Conservation (phyloP, 2,888 invertebrate species). For the Dusona sp. region DNA sequence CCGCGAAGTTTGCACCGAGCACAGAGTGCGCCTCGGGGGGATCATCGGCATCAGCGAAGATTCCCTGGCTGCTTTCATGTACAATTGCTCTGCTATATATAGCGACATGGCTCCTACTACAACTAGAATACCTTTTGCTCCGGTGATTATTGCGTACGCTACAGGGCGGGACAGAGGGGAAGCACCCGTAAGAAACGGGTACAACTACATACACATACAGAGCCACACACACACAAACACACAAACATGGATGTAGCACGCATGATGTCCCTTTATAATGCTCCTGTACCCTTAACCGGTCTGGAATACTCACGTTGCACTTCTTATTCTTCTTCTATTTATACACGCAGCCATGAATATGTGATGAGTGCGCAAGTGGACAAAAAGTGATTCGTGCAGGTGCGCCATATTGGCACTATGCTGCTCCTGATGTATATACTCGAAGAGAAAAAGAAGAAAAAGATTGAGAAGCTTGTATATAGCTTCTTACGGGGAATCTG, state of each 20-base stretch:
- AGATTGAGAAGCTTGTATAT: constrained; percentile 4
- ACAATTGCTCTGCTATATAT: constrained; percentile 65
- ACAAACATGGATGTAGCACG: not conserved
- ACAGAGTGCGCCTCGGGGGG: constrained; percentile 48
- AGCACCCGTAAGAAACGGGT: constrained; percentile 55
- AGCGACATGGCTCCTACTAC: constrained; percentile 54
- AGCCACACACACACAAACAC: not conserved
- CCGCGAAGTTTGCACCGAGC: constrained; percentile 18
- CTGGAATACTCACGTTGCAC: constrained; percentile 54
- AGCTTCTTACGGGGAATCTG: constrained; percentile 56
- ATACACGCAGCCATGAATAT: constrained; percentile 26
- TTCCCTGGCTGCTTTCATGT: constrained; percentile 49
- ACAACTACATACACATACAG: not conserved
- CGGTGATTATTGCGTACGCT: constrained; percentile 64
- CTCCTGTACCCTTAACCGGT: constrained; percentile 61
- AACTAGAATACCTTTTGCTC: constrained; percentile 51
- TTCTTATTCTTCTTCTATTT: constrained; percentile 64
- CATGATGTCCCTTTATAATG: constrained; percentile 35
- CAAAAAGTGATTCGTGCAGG: constrained; percentile 46
- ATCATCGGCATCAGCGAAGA: constrained; percentile 60
- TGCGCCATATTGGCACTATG: constrained; percentile 51
- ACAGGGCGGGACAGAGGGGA: not conserved
- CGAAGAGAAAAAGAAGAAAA: constrained; percentile 5
- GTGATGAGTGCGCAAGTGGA: constrained; percentile 42
- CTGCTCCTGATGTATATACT: constrained; percentile 10